phyloP scores from a whole-genome alignment of 2,113 vertebrate species.

The Ochotona curzoniae region DNA sequence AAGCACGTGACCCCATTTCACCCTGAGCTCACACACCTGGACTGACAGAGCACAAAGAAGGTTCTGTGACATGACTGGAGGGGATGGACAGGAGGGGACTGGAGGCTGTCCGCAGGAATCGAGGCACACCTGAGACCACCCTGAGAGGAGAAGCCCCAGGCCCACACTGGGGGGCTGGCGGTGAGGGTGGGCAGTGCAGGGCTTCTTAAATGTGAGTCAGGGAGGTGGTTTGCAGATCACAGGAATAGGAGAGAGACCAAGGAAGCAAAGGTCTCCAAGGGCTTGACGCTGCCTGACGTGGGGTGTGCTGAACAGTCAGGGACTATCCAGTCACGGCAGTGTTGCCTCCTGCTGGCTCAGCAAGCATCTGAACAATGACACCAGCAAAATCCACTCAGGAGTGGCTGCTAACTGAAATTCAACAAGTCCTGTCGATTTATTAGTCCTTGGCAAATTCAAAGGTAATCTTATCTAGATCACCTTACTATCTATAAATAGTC shows the following conservation, averaged over 20 bases:
- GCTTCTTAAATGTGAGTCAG: background rate
- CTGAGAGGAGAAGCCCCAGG: background rate
- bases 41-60: constrained; percentile 29
- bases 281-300: background rate
- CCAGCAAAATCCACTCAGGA: background rate
- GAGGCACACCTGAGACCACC: background rate
- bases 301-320: background rate
- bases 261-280: background rate
- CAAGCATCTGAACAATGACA: background rate
- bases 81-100: background rate
- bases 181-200: background rate
- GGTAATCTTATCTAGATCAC: background rate
- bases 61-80: background rate
- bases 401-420: background rate
- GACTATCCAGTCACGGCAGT: background rate
- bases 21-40: background rate
- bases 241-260: background rate
- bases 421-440: constrained; percentile 4
- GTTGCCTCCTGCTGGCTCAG: background rate
- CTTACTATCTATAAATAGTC: background rate
- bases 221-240: background rate
- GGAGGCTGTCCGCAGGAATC: background rate
- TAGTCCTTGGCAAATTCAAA: background rate
- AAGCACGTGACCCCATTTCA: background rate
- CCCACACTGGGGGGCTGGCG: background rate